A percentile compares a stretch with the other conserved stretches of the same genome.
Evolutionary conservation across 1,140 invertebrate species (phyloP).

Genomic region (Piezodorus guildinii): DNA sequence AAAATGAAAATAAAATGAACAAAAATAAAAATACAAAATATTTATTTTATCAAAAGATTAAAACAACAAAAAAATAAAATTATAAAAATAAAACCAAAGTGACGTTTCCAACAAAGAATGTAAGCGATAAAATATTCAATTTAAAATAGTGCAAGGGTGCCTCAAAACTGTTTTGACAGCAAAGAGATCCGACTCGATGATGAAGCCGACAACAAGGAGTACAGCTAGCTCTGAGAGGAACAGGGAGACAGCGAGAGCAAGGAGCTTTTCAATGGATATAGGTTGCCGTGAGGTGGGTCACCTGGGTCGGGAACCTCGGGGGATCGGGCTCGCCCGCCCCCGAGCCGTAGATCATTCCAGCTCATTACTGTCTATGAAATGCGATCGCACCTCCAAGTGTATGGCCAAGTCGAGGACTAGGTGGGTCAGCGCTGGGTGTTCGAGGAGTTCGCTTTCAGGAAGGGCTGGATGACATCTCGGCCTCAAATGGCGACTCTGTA

Average conservation of each 20-base stretch:
- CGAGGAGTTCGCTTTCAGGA: conserved; percentile 79
- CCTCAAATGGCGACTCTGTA: conserved; percentile 67
- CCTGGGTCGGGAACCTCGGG: neutral
- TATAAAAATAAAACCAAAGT: neutral
- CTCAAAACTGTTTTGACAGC: neutral
- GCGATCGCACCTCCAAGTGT: conserved; percentile 64
- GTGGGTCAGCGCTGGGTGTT: conserved; percentile 69
- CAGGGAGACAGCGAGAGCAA: neutral
- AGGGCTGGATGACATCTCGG: conserved; percentile 74
- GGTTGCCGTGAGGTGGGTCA: neutral
- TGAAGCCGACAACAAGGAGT: neutral
- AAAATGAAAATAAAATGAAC: no score
- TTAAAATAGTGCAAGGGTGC: neutral
- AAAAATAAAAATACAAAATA: no score
- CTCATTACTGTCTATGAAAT: conserved; percentile 59
- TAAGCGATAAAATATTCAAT: neutral
- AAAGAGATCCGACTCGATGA: neutral
- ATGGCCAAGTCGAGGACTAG: conserved; percentile 70
- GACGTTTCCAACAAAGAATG: neutral
- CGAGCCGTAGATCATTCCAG: conserved; percentile 25
- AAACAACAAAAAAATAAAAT: no score
- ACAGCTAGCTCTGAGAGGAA: conserved; percentile 6
- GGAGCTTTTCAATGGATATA: neutral
- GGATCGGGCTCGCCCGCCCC: conserved; percentile 9
- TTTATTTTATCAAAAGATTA: no score